phyloP scores from a whole-genome alignment of 1,140 invertebrate species.

The Arctopsyche grandis region DNA sequence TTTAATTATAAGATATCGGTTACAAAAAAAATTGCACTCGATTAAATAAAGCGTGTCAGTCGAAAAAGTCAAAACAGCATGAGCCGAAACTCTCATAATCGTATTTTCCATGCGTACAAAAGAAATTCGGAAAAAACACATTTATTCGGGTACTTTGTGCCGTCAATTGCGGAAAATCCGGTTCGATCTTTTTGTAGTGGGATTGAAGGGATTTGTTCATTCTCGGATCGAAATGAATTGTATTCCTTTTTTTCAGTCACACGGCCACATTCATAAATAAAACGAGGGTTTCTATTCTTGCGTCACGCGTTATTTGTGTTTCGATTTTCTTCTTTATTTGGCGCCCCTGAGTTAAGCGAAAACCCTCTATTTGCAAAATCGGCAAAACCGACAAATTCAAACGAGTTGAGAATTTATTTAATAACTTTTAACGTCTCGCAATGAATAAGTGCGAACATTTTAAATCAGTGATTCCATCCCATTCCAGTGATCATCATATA shows the following conservation, averaged over 20 bases:
- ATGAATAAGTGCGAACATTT: too few relatives aligned
- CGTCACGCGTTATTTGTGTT: conserved; percentile 24
- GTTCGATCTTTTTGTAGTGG: conserved; percentile 18
- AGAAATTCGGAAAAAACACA: background rate
- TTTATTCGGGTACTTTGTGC: background rate
- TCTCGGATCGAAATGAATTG: conserved; percentile 29
- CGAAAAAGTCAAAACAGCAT: too few relatives aligned
- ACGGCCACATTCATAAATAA: conserved; percentile 7
- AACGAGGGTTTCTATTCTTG: conserved; percentile 24
- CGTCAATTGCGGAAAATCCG: conserved; percentile 11
- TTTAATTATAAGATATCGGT: too few relatives aligned
- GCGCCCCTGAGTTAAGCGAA: background rate
- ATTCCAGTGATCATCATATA: too few relatives aligned
- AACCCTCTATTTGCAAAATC: background rate
- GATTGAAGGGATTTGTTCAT: conserved; percentile 32
- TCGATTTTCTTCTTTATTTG: conserved; percentile 21
- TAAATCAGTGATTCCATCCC: too few relatives aligned
- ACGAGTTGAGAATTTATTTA: conserved; percentile 4
- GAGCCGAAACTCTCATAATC: too few relatives aligned
- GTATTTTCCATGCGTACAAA: background rate
- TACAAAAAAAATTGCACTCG: background rate
- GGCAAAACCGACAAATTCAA: background rate
- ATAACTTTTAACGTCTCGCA: too few relatives aligned
- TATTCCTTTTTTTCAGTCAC: background rate
- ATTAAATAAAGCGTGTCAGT: too few relatives aligned